A percentile compares a stretch with the other conserved stretches of the same genome.
Evolutionary conservation across 1,140 invertebrate species (phyloP).

Genomic region (Agrilus planipennis): DNA sequence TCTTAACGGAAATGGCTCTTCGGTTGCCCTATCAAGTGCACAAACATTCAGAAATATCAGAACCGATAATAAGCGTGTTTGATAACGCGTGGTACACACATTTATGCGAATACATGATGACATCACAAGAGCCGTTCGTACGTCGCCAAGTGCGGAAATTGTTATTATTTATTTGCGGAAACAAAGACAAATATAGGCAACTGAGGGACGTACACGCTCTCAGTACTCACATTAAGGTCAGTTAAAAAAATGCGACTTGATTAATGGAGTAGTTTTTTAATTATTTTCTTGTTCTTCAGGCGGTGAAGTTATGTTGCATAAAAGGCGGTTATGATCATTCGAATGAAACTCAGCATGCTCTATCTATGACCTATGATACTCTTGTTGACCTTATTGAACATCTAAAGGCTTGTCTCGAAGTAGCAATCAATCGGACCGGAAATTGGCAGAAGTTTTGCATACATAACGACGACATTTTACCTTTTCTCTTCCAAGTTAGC

Average conservation of each 20-base stretch:
- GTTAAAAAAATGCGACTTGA: neutral
- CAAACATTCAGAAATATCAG: conserved; percentile 51
- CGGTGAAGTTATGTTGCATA: conserved; percentile 45
- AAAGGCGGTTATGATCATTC: conserved; percentile 44
- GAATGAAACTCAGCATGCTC: conserved; percentile 33
- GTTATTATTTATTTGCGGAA: conserved; percentile 85
- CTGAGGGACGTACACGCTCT: conserved; percentile 85
- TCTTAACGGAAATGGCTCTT: conserved; percentile 90
- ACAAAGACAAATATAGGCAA: conserved; percentile 90
- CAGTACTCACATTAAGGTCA: conserved; percentile 64
- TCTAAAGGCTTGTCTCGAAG: conserved; percentile 86
- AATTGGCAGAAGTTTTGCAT: conserved; percentile 94
- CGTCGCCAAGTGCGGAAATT: conserved; percentile 78
- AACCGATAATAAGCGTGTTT: conserved; percentile 40
- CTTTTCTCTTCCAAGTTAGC: conserved; percentile 67
- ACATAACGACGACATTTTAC: conserved; percentile 57
- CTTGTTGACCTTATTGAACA: conserved; percentile 90
- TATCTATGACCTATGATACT: conserved; percentile 67
- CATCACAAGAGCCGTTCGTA: conserved; percentile 65
- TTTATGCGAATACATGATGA: conserved; percentile 96
- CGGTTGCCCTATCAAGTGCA: conserved; percentile 89
- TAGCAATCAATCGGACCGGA: conserved; percentile 57
- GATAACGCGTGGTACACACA: conserved; percentile 61
- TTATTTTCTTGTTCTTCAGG: conserved; percentile 28
- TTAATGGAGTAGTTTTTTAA: neutral